Percentiles rank a stretch among this genome's conserved stretches.
phyloP scores from a whole-genome alignment of 2,888 invertebrate genomes.

The Plusia festucae region DNA sequence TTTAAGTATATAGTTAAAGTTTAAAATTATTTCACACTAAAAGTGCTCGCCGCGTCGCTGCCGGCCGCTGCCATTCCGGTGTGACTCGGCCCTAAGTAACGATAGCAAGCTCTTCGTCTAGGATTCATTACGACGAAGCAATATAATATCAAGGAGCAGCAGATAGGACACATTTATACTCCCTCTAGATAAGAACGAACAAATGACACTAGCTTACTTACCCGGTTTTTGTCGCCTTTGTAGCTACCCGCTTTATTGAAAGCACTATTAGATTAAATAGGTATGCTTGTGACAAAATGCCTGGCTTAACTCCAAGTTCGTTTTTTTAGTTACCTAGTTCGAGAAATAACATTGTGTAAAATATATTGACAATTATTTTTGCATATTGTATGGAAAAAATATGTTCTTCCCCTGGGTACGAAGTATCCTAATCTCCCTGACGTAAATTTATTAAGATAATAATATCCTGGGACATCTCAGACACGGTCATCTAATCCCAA shows the following conservation, averaged over 20 bases:
- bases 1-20: no score
- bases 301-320: not conserved
- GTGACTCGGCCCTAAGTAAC: no score
- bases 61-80: no score
- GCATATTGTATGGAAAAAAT: not conserved
- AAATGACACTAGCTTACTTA: conserved; percentile 23
- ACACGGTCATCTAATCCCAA: no score
- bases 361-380: conserved; percentile 2
- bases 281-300: not conserved
- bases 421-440: no score
- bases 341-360: no score
- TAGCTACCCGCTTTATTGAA: conserved; percentile 14
- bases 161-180: conserved; percentile 28
- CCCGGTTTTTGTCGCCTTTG: not conserved
- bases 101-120: not conserved
- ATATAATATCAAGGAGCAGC: conserved; percentile 36
- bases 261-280: not conserved
- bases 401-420: not conserved
- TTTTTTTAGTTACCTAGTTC: not conserved
- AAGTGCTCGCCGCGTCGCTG: no score
- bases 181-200: conserved; percentile 21
- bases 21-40: no score
- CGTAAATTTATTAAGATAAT: not conserved
- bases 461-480: no score
- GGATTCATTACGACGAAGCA: conserved; percentile 15